Conservation (phyloP, 2,888 invertebrate species). For the Drosophila siamana region DNA sequence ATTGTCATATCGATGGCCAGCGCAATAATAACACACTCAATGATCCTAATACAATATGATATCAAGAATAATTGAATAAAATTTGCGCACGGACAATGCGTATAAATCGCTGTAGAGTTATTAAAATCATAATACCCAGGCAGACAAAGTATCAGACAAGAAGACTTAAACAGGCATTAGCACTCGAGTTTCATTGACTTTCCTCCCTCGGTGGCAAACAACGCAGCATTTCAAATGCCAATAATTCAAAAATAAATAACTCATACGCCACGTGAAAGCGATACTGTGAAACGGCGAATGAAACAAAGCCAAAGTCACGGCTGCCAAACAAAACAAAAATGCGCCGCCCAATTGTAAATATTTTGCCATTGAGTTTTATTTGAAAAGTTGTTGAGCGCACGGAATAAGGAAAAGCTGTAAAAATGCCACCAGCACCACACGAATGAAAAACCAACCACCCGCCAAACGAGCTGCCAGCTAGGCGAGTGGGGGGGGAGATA, state of each 20-base stretch:
- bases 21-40: slow-evolving; percentile 37
- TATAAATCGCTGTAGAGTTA: too few relatives aligned
- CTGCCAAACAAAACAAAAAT: slow-evolving; percentile 57
- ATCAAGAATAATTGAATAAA: slow-evolving; percentile 40
- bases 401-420: slow-evolving; percentile 28
- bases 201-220: background rate
- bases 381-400: slow-evolving; percentile 64
- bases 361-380: slow-evolving; percentile 78
- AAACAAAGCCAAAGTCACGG: slow-evolving; percentile 73
- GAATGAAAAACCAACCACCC: slow-evolving; percentile 59
- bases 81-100: background rate
- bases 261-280: slow-evolving; percentile 61
- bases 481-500: background rate
- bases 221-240: slow-evolving; percentile 57
- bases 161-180: slow-evolving; percentile 32
- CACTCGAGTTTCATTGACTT: slow-evolving; percentile 5
- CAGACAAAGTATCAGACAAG: slow-evolving; percentile 29
- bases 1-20: background rate
- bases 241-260: slow-evolving; percentile 78
- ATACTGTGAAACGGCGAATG: slow-evolving; percentile 47
- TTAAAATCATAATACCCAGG: too few relatives aligned
- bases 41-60: slow-evolving; percentile 65
- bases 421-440: slow-evolving; percentile 58
- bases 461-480: background rate
- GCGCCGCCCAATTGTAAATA: slow-evolving; percentile 72